Conservation (phyloP, 2,888 invertebrate genomes). For the Ernsta delagoae region DNA sequence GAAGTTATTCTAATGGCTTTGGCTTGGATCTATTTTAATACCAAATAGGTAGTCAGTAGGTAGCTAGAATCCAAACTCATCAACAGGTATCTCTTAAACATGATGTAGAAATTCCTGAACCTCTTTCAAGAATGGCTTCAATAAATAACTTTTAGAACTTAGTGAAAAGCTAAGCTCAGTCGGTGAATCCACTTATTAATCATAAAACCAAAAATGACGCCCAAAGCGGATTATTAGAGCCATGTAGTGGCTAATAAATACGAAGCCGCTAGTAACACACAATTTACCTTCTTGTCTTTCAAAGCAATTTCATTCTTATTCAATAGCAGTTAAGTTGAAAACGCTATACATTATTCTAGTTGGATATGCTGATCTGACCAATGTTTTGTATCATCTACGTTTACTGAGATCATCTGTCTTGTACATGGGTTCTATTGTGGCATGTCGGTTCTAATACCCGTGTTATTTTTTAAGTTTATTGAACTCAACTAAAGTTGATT, state of each 20-base stretch:
- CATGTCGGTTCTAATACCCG: conserved; percentile 47
- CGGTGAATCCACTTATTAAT: conserved; percentile 58
- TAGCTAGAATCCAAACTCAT: not conserved
- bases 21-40: not conserved
- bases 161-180: conserved; percentile 35
- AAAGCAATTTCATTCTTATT: conserved; percentile 16
- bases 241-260: conserved; percentile 54
- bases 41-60: no score
- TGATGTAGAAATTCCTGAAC: conserved; percentile 28
- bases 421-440: conserved; percentile 47
- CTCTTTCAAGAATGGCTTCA: conserved; percentile 32
- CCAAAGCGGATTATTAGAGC: conserved; percentile 62
- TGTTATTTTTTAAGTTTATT: conserved; percentile 46
- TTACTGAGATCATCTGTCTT: conserved; percentile 55
- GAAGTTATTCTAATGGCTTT: no score
- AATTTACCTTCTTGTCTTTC: conserved; percentile 14
- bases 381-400: conserved; percentile 42
- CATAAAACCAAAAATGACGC: conserved; percentile 56
- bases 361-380: conserved; percentile 33
- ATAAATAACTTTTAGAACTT: conserved; percentile 47
- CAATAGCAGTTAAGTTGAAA: conserved; percentile 25
- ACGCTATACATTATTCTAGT: conserved; percentile 26
- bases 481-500: conserved; percentile 41
- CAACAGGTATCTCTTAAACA: conserved; percentile 19
- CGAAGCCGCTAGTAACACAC: conserved; percentile 37